These are phyloP conservation scores for Campylorhamphus procurvoides DNA, from an alignment of 2,113 vertebrate genomes.

Conservation along the genomic window DNA sequence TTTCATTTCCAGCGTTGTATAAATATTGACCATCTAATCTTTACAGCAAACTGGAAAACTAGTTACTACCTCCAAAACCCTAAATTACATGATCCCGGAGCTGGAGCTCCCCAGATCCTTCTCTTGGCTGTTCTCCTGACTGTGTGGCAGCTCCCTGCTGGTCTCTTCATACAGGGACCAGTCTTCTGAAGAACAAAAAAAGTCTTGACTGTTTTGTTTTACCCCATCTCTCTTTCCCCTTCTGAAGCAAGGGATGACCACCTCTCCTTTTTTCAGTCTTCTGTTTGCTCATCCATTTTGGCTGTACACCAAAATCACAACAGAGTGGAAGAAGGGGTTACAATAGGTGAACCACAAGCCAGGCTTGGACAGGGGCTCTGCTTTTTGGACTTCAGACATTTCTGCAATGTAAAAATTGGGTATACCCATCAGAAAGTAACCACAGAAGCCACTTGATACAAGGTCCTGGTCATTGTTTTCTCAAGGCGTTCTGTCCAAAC, in stretches of 20 bases:
- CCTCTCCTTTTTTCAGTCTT: not conserved
- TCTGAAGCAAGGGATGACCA: not conserved
- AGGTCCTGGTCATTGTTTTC: not conserved
- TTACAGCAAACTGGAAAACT: not conserved
- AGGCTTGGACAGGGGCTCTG: not conserved
- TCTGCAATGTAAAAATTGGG: not conserved
- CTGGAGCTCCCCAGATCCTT: not conserved
- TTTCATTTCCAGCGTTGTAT: not conserved
- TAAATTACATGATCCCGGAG: rapidly evolving
- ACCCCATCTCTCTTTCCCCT: not conserved
- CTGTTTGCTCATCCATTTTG: not conserved
- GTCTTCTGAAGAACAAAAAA: not conserved
- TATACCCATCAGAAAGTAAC: not conserved
- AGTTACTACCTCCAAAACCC: not conserved
- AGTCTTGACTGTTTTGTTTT: not conserved
- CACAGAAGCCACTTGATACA: not conserved
- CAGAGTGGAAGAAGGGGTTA: not conserved
- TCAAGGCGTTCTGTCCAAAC: not conserved
- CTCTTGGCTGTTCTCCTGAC: not conserved
- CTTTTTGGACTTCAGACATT: not conserved
- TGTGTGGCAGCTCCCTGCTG: rapidly evolving
- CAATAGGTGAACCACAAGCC: not conserved
- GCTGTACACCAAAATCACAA: not conserved
- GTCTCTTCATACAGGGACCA: not conserved
- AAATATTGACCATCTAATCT: not conserved